phyloP scores from a whole-genome alignment of 2,797 vertebrate genomes.

The Ibycter americanus region DNA sequence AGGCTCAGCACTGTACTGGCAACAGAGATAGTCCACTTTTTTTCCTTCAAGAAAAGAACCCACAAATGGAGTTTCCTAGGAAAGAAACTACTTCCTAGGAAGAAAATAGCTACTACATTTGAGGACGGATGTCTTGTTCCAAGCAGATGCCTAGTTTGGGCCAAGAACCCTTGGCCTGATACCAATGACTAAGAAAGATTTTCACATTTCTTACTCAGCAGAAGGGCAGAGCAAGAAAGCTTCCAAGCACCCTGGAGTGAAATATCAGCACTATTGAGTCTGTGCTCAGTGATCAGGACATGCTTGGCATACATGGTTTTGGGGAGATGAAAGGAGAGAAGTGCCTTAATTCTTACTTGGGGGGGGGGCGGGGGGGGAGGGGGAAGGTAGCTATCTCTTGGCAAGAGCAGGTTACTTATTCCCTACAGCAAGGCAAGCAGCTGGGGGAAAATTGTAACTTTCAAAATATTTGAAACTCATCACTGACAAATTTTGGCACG shows the following conservation, averaged over 20 bases:
- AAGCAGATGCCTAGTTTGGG: background rate
- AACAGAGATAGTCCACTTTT: background rate
- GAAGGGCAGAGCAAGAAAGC: background rate
- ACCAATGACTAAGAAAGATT: background rate
- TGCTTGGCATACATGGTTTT: background rate
- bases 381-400: background rate
- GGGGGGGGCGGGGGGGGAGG: no score
- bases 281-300: background rate
- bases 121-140: background rate
- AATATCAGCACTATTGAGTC: background rate
- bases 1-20: background rate
- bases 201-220: background rate
- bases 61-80: background rate
- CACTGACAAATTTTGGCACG: background rate
- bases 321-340: background rate
- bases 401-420: background rate
- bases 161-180: background rate
- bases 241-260: background rate
- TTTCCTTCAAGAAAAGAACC: background rate
- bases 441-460: background rate
- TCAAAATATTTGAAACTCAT: constrained; percentile 47
- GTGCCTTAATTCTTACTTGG: background rate
- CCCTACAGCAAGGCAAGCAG: background rate
- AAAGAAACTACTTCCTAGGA: background rate
- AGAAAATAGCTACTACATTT: background rate